phyloP scores from a whole-genome alignment of 1,140 invertebrate species.

The Drosophila sp. region DNA sequence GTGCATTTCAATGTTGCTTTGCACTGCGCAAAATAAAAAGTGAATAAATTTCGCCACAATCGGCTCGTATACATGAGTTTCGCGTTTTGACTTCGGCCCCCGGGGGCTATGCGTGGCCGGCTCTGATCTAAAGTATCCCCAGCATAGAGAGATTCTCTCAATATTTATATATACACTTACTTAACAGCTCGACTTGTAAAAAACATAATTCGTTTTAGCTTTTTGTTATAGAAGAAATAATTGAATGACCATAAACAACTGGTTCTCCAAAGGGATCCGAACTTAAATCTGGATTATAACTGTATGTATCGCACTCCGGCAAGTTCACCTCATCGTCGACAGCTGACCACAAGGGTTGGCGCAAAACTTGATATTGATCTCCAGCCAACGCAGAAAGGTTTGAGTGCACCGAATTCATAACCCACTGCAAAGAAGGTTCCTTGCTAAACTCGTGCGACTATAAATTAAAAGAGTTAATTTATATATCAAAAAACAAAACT shows the following conservation, averaged over 20 bases:
- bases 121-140: slow-evolving; percentile 83
- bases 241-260: slow-evolving; percentile 99
- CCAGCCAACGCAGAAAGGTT: slow-evolving; percentile 94
- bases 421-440: slow-evolving; percentile 94
- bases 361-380: slow-evolving; percentile 90
- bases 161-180: slow-evolving; percentile 84
- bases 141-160: slow-evolving; percentile 83
- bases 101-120: too few species aligned
- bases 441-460: slow-evolving; percentile 98
- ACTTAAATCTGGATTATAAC: slow-evolving; percentile 97
- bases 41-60: too few species aligned
- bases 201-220: slow-evolving; percentile 98
- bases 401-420: slow-evolving; percentile 95
- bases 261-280: slow-evolving; percentile 99
- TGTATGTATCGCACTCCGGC: slow-evolving; percentile 97
- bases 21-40: too few species aligned
- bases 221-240: slow-evolving; percentile 99
- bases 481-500: neutral
- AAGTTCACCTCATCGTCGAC: slow-evolving; percentile 96
- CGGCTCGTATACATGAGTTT: too few species aligned
- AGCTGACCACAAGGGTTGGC: slow-evolving; percentile 93
- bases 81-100: too few species aligned
- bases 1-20: too few species aligned
- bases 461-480: slow-evolving; percentile 40
- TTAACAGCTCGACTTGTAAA: slow-evolving; percentile 97